Evolutionary conservation across 2,113 vertebrate genomes (phyloP).

Genomic region (Capricornis sumatraensis): DNA sequence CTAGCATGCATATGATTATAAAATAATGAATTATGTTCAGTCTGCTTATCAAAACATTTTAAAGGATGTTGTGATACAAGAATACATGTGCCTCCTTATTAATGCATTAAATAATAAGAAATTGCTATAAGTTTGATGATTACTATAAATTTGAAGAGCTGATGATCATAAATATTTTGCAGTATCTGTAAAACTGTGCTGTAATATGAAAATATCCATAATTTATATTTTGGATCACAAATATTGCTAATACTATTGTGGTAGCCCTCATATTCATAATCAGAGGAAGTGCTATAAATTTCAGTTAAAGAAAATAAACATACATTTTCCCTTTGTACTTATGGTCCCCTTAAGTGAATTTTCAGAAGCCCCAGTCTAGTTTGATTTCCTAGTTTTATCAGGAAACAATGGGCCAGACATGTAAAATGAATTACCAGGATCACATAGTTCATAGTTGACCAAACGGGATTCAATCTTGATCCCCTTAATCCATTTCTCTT

Average conservation of each 20-base stretch:
- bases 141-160: not conserved
- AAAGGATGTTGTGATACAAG: not conserved
- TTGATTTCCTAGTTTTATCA: not conserved
- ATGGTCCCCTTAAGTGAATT: not conserved
- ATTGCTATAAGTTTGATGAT: not conserved
- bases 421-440: not conserved
- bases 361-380: not conserved
- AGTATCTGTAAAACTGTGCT: not conserved
- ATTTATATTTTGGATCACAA: not conserved
- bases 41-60: conserved; percentile 12
- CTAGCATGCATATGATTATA: not conserved
- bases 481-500: not conserved
- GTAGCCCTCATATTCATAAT: not conserved
- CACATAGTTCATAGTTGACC: not conserved
- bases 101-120: not conserved
- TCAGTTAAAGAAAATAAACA: conserved; percentile 13
- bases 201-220: not conserved
- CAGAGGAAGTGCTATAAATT: not conserved
- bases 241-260: not conserved
- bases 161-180: conserved; percentile 14
- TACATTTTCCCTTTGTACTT: not conserved
- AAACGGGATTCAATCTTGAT: not conserved
- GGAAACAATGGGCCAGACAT: not conserved
- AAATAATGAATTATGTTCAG: not conserved
- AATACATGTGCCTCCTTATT: not conserved